These are phyloP conservation scores for Apamea epomidion DNA, from an alignment of 2,888 invertebrate species.

Conservation along the genomic window DNA sequence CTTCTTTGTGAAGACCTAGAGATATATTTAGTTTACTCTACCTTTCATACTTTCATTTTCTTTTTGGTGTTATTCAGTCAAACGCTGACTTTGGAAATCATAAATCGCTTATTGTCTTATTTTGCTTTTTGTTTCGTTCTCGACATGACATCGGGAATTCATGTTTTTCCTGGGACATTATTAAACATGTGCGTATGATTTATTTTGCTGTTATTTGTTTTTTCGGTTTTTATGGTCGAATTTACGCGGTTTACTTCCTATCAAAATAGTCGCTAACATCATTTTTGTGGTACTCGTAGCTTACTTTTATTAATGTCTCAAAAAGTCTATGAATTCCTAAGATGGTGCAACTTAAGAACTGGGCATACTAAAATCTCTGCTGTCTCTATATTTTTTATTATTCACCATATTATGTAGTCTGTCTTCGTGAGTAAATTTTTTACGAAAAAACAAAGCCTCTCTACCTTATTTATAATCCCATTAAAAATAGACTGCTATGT, in stretches of 20 bases:
- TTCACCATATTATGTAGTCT: not conserved
- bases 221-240: conserved; percentile 4
- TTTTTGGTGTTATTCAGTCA: conserved; percentile 48
- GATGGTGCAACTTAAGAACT: too few species aligned
- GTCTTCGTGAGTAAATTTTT: not conserved
- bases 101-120: conserved; percentile 58
- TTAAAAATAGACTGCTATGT: not conserved
- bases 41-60: conserved; percentile 35
- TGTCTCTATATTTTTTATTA: not conserved
- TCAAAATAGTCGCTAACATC: not conserved
- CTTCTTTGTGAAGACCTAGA: conserved; percentile 27
- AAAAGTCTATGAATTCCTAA: too few species aligned
- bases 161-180: conserved; percentile 53
- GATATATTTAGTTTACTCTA: conserved; percentile 53
- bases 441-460: not conserved
- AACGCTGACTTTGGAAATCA: conserved; percentile 51
- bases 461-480: not conserved
- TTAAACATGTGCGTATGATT: conserved; percentile 59
- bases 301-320: not conserved
- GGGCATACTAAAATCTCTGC: not conserved
- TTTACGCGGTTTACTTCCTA: not conserved
- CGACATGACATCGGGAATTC: conserved; percentile 45
- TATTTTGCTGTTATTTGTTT: conserved; percentile 34
- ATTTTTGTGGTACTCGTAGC: not conserved
- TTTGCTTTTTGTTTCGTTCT: conserved; percentile 34